phyloP scores from a whole-genome alignment of 2,797 vertebrate species.

The Brachymystax lenok region DNA sequence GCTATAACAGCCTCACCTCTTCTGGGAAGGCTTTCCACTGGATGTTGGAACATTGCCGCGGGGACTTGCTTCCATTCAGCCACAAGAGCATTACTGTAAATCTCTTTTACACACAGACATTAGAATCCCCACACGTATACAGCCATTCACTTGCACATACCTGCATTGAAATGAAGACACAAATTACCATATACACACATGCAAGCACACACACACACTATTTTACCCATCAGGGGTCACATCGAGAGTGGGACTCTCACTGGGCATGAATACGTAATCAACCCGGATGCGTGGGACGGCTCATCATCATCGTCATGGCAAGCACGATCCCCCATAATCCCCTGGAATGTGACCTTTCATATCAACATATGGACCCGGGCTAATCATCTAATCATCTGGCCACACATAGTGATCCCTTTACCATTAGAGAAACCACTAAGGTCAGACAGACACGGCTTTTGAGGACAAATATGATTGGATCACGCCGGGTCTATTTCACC shows the following conservation, averaged over 20 bases:
- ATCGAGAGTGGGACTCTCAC: background rate
- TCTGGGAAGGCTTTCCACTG: too few relatives aligned
- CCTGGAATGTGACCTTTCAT: slow-evolving; percentile 40
- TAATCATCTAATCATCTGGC: slow-evolving; percentile 31
- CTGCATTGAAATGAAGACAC: background rate
- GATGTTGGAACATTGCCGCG: too few relatives aligned
- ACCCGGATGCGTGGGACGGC: background rate
- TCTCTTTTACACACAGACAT: background rate
- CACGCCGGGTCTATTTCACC: background rate
- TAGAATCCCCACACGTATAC: background rate
- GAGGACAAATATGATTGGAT: background rate
- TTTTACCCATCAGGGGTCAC: background rate
- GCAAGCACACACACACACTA: slow-evolving; percentile 17
- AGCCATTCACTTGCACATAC: background rate
- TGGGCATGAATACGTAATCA: background rate
- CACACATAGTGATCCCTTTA: background rate
- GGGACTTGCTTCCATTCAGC: too few relatives aligned
- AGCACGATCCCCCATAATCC: slow-evolving; percentile 48
- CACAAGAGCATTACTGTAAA: background rate
- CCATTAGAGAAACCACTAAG: background rate
- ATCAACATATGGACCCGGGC: slow-evolving; percentile 37
- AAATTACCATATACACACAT: slow-evolving; percentile 44
- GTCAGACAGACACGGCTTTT: background rate
- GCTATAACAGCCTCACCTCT: too few relatives aligned
- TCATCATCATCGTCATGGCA: background rate